A percentile compares a stretch with the other conserved stretches of the same genome.
Evolutionary conservation across 2,797 vertebrate species (phyloP).

Genomic region (Rhinogobio ventralis): DNA sequence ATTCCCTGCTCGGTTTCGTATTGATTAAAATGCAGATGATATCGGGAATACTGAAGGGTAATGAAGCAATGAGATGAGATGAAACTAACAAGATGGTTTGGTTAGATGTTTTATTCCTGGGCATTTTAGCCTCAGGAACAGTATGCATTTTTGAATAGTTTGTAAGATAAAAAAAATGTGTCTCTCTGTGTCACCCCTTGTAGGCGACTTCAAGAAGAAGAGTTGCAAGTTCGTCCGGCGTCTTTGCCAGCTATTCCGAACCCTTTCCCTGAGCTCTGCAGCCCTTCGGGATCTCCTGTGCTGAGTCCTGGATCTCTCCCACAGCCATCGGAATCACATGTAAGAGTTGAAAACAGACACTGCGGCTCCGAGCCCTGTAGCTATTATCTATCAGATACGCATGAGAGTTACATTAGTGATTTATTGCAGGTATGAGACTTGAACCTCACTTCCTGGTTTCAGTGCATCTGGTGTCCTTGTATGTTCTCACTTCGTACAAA

Average conservation of each 20-base stretch:
- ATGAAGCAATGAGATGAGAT: background rate
- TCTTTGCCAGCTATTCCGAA: constrained; percentile 97
- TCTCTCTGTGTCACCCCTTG: constrained; percentile 66
- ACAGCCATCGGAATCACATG: constrained; percentile 78
- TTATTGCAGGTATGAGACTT: constrained; percentile 26
- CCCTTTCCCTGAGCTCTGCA: constrained; percentile 95
- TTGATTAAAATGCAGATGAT: constrained; percentile 16
- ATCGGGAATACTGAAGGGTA: background rate
- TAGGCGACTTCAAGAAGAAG: constrained; percentile 91
- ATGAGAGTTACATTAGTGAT: constrained; percentile 4
- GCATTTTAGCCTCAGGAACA: background rate
- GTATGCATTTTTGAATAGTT: background rate
- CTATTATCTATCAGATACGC: constrained; percentile 18
- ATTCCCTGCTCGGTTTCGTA: constrained; percentile 7
- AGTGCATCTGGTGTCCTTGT: background rate
- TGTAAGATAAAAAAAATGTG: too few relatives aligned
- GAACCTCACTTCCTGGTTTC: background rate
- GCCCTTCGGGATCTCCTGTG: constrained; percentile 84
- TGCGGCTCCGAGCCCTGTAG: background rate
- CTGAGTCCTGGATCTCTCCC: constrained; percentile 81
- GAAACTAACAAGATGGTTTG: background rate
- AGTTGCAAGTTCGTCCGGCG: constrained; percentile 86
- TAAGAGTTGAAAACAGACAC: constrained; percentile 63
- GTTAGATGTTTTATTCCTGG: background rate
- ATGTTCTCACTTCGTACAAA: background rate